phyloP scores from a whole-genome alignment of 2,888 invertebrate genomes.

The Allolobophora icterica region DNA sequence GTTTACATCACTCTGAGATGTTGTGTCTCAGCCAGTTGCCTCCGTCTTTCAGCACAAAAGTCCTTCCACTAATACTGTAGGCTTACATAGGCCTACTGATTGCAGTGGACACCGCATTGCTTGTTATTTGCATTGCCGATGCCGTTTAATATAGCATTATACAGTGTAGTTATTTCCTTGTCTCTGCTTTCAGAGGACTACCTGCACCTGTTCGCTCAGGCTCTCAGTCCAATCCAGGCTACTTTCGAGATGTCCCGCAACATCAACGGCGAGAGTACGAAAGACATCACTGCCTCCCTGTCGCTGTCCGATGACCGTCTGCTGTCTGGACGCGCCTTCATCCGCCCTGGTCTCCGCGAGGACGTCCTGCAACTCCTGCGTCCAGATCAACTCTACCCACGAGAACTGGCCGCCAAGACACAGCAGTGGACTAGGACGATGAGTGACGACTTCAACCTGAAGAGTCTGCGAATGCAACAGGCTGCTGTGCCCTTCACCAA shows the following conservation, averaged over 20 bases:
- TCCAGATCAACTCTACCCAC: neutral
- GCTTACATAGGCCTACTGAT: too few relatives aligned
- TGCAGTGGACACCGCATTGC: too few relatives aligned
- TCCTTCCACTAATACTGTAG: too few relatives aligned
- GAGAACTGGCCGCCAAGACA: neutral
- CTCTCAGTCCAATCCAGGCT: conserved; percentile 27
- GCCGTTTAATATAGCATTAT: neutral
- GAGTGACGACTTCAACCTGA: conserved; percentile 21
- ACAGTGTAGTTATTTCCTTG: neutral
- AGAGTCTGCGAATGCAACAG: neutral
- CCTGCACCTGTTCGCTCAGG: conserved; percentile 37
- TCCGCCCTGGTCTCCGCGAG: conserved; percentile 39
- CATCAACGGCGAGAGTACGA: conserved; percentile 25
- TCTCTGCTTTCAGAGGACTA: conserved; percentile 33
- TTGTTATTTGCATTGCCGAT: too few relatives aligned
- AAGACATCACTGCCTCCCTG: conserved; percentile 35
- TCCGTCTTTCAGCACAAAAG: neutral
- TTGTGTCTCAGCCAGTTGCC: neutral
- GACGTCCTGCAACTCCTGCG: conserved; percentile 27
- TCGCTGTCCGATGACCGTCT: conserved; percentile 39
- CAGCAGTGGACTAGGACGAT: conserved; percentile 20
- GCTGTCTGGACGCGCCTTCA: conserved; percentile 40
- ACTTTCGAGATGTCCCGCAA: conserved; percentile 37
- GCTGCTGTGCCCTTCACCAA: neutral
- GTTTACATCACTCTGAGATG: neutral